Evolutionary conservation across 2,888 invertebrate genomes (phyloP).

Genomic region (Nemoura dubitans): DNA sequence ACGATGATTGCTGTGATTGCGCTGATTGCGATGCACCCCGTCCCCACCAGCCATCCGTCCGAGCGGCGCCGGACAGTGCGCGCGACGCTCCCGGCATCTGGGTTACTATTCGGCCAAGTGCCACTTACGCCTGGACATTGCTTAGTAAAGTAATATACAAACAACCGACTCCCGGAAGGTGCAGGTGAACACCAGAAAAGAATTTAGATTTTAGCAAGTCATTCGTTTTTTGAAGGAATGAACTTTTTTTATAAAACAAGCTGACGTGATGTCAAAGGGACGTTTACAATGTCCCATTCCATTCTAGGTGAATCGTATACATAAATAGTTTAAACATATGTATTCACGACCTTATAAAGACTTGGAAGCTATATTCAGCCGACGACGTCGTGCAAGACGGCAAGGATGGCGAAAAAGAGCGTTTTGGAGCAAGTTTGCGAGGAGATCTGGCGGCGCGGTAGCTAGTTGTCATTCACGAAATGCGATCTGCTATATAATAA

Average conservation of each 20-base stretch:
- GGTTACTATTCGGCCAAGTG: conserved; percentile 25
- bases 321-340: neutral
- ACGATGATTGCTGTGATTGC: neutral
- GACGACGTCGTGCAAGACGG: neutral
- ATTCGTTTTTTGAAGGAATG: conserved; percentile 33
- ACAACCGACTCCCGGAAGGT: conserved; percentile 23
- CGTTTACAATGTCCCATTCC: neutral
- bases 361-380: neutral
- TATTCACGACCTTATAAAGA: neutral
- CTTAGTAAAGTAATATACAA: neutral
- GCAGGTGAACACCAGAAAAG: neutral
- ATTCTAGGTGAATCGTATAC: conserved; percentile 3
- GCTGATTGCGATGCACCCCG: neutral
- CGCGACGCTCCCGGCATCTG: neutral
- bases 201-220: conserved; percentile 30
- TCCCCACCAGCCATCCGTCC: too few species aligned
- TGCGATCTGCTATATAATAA: neutral
- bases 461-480: conserved; percentile 3
- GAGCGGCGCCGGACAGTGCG: neutral
- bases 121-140: neutral
- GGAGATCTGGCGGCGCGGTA: neutral
- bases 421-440: neutral
- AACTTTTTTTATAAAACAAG: neutral
- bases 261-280: neutral
- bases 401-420: neutral